Evolutionary conservation across 2,113 vertebrate species (phyloP).

Genomic region (Litocranius walleri): DNA sequence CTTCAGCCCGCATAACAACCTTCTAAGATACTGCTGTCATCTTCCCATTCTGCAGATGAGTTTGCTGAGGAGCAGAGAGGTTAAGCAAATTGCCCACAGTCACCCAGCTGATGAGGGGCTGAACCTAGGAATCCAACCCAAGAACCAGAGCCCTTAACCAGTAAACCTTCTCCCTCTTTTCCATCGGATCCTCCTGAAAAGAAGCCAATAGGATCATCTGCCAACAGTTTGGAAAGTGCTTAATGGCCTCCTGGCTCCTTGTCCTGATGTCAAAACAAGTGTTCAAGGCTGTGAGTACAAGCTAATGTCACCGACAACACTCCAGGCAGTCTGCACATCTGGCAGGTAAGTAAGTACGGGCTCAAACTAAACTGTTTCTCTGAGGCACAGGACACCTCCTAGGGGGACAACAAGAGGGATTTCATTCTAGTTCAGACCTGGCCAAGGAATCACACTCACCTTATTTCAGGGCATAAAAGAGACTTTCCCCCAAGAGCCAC

Average conservation of each 20-base stretch:
- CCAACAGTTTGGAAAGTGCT: background rate
- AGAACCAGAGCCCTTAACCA: background rate
- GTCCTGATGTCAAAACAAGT: background rate
- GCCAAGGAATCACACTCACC: background rate
- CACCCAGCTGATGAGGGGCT: background rate
- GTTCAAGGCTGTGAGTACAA: background rate
- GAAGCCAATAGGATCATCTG: background rate
- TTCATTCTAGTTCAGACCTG: background rate
- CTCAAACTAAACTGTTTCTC: constrained; percentile 12
- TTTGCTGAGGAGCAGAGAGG: background rate
- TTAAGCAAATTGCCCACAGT: background rate
- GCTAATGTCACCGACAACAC: background rate
- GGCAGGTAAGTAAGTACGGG: background rate
- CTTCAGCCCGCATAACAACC: background rate
- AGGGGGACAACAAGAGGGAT: background rate
- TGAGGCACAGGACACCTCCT: background rate
- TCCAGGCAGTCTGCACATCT: constrained; percentile 24
- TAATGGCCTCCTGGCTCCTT: background rate
- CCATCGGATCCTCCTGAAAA: background rate
- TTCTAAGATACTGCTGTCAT: background rate
- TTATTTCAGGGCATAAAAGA: background rate
- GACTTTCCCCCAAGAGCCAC: background rate
- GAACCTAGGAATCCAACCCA: background rate
- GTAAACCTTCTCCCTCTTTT: background rate
- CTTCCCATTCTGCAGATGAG: background rate